Percentiles rank a stretch among this genome's conserved stretches.
These are phyloP conservation scores for Atopsyche davidsoni DNA, from an alignment of 1,140 invertebrate genomes.

Conservation along the genomic window DNA sequence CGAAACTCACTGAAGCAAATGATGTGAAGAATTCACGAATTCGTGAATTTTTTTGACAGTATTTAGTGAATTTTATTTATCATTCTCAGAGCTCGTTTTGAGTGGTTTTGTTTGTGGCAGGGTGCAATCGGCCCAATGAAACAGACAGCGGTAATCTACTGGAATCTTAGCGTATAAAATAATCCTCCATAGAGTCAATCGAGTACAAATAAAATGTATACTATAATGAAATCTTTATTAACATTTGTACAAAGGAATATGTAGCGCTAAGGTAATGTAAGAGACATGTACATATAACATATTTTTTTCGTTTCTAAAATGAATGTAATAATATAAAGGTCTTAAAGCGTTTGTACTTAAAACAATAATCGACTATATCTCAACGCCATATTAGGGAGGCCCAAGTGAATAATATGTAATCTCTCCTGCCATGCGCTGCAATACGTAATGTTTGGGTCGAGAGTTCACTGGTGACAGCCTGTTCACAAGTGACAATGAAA, in stretches of 20 bases:
- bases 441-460: too few species aligned
- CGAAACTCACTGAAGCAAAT: too few species aligned
- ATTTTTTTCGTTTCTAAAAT: conserved; percentile 2
- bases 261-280: conserved; percentile 9
- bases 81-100: too few species aligned
- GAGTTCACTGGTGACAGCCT: too few species aligned
- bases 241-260: conserved; percentile 20
- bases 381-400: conserved; percentile 14
- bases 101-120: too few species aligned
- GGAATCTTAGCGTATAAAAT: background rate
- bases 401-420: conserved; percentile 1
- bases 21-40: too few species aligned
- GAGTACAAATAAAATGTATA: conserved; percentile 25
- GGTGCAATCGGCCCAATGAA: too few species aligned
- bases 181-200: conserved; percentile 23
- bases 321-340: conserved; percentile 12
- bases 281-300: conserved; percentile 13
- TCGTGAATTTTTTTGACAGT: too few species aligned
- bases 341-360: conserved; percentile 22
- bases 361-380: conserved; percentile 3
- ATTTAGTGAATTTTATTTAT: too few species aligned
- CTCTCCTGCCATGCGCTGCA: conserved; percentile 5
- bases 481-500: too few species aligned
- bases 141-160: too few species aligned
- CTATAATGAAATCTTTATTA: conserved; percentile 16